phyloP scores from a whole-genome alignment of 2,113 vertebrate species.

The Pterocles burchelli region DNA sequence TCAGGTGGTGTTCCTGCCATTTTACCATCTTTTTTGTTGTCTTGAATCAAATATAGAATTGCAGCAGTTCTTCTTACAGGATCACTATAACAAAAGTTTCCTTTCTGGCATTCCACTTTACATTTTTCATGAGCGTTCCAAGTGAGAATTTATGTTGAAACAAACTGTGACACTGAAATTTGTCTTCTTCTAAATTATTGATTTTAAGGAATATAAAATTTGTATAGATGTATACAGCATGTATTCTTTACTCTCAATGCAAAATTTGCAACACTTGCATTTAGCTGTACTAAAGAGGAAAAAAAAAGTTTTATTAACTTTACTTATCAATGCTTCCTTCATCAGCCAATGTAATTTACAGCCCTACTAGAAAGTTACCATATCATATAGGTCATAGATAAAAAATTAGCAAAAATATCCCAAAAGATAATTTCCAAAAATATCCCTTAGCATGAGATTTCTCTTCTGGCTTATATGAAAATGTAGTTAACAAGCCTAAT shows the following conservation, averaged over 20 bases:
- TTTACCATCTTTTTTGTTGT: not conserved
- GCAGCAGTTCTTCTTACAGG: not conserved
- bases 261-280: not conserved
- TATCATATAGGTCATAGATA: not conserved
- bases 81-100: not conserved
- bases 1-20: not conserved
- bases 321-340: not conserved
- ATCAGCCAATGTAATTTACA: not conserved
- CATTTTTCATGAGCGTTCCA: rapidly evolving
- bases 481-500: not conserved
- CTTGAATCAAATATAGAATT: not conserved
- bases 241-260: not conserved
- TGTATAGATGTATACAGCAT: not conserved
- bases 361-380: not conserved
- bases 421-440: not conserved
- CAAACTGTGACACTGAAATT: not conserved
- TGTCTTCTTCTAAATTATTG: not conserved
- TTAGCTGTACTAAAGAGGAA: not conserved
- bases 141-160: not conserved
- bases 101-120: not conserved
- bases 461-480: not conserved
- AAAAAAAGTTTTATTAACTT: not conserved
- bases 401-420: not conserved
- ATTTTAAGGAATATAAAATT: not conserved
- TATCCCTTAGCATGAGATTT: not conserved